phyloP scores from a whole-genome alignment of 2,113 vertebrate species.

The Telmatochromis sp. region DNA sequence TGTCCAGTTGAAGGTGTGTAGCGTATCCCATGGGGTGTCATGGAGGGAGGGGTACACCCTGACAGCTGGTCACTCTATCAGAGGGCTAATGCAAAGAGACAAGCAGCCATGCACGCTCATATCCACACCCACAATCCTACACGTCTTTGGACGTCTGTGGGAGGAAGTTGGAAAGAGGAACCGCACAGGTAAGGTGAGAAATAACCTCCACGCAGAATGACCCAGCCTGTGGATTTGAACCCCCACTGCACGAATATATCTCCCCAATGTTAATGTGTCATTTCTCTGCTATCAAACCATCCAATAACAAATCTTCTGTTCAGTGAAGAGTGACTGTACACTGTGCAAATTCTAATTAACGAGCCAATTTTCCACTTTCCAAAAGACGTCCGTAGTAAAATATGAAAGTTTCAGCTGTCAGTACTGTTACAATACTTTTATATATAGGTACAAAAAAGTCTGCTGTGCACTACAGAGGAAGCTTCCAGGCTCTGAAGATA shows the following conservation, averaged over 20 bases:
- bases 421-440: not conserved
- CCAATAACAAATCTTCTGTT: not conserved
- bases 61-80: not conserved
- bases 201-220: not conserved
- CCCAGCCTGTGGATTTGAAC: not conserved
- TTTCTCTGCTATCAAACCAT: not conserved
- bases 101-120: not conserved
- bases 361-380: not conserved
- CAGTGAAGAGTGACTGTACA: not conserved
- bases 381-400: not conserved
- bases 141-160: not conserved
- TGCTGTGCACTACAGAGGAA: conserved; percentile 1
- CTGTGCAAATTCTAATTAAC: not conserved
- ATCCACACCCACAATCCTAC: not conserved
- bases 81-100: not conserved
- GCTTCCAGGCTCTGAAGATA: conserved; percentile 12
- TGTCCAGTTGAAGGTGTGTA: not conserved
- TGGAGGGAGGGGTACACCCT: not conserved
- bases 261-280: not conserved
- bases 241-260: not conserved
- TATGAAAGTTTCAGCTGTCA: not conserved
- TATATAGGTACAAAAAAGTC: conserved; percentile 4
- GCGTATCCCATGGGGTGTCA: not conserved
- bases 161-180: not conserved
- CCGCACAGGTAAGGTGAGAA: not conserved